Evolutionary conservation across 2,888 invertebrate genomes (phyloP), one percentile per base, ranked within the genome.

Genomic region (Lamellibrachia satsuma): DNA sequence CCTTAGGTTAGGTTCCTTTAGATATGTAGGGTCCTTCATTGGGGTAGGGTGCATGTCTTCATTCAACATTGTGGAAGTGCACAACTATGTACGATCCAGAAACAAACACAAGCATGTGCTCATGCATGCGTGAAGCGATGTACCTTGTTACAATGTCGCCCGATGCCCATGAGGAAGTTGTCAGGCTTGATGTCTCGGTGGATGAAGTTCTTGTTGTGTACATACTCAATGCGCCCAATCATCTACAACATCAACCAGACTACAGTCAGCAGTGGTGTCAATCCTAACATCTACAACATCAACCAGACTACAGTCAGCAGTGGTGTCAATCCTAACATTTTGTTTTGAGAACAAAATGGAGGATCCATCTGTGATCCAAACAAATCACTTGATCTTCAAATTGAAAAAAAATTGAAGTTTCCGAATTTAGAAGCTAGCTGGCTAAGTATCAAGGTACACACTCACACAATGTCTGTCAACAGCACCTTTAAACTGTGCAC

Each of bases 191-290:
- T 96, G 94, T 96, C 96, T 96, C 99, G 98, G 97, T 99, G 99
- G 97, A 99, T 99, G 97, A 99, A 99, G 96, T 99, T 99, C 97
- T 99, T 99, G 97, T 98, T 98, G 97, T 99, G 99, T 96, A 99
- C 98, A 97, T 98, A 99, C 97, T 99, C 99, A 96, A 99, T 98
- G 95, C 99, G 98, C 92, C 98, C 97, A 93, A 97, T 97, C 94
- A 94, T 94, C 94, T 75, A 15, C 75, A 75, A 75, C 15, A n/a
- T 75, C 75, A 75, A 75, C 75, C 75, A 75, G 22, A 22, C 91
- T 91, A 91, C 52, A 52, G 52, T 91, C 52, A 52, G 52, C 39
- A 91, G 51, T 15, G 7, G 15, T 15, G 8, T 51, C 90, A 15
- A 8, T 11, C 90, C 8, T 55, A 7, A 55, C 55, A 55, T 9